These are phyloP conservation scores for Grammomys dolichurus DNA, from an alignment of 2,113 vertebrate species.

Conservation along the genomic window DNA sequence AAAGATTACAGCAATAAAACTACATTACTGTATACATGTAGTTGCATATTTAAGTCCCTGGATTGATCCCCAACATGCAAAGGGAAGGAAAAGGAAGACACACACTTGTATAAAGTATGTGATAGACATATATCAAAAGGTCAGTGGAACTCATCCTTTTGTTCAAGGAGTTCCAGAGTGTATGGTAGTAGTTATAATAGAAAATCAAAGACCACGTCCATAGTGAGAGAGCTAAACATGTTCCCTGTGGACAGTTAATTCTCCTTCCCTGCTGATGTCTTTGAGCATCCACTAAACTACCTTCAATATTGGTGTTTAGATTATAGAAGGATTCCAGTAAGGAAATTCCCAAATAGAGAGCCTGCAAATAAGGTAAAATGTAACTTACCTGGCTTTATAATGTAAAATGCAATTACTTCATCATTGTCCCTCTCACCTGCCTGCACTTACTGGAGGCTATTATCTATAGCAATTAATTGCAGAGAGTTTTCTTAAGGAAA, in stretches of 20 bases:
- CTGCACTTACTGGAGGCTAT: neutral
- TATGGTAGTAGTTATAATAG: neutral
- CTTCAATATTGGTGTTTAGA: neutral
- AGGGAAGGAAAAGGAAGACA: neutral
- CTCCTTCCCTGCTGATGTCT: neutral
- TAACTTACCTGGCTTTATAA: conserved; percentile 29
- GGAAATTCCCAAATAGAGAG: conserved; percentile 17
- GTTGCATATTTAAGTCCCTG: neutral
- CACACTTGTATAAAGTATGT: neutral
- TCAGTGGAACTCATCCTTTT: neutral
- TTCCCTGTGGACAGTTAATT: neutral
- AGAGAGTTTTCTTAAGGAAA: conserved; percentile 1
- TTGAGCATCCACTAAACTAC: neutral
- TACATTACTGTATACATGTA: neutral
- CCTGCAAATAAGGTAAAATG: neutral
- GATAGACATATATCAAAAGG: neutral
- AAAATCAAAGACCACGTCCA: neutral
- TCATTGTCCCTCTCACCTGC: neutral
- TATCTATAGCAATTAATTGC: neutral
- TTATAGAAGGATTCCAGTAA: conserved; percentile 19
- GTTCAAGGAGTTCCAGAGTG: neutral
- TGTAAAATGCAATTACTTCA: conserved; percentile 5
- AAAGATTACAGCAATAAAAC: conserved; percentile 13
- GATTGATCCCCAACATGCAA: neutral
- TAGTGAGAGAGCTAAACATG: neutral